A percentile compares a stretch with the other conserved stretches of the same genome.
Evolutionary conservation across 2,797 vertebrate species (phyloP).

Genomic region (Sciurus vulgaris): DNA sequence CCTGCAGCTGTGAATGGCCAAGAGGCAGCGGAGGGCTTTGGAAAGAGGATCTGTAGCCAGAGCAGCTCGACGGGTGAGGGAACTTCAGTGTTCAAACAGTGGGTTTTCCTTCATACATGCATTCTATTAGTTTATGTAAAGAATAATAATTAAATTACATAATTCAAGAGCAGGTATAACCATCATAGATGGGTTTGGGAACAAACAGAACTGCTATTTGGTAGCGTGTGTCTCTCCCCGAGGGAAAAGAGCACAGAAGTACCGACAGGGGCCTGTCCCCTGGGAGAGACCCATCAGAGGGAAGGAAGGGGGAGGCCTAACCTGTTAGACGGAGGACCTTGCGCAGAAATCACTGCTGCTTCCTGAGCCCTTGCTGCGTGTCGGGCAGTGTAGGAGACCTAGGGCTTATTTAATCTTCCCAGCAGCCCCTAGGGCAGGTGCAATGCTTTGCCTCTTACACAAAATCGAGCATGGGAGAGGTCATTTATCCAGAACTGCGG

Average conservation of each 20-base stretch:
- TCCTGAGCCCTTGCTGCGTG: neutral
- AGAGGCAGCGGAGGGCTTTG: rapidly evolving
- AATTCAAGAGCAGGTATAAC: neutral
- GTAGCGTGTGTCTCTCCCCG: rapidly evolving
- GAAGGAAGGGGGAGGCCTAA: neutral
- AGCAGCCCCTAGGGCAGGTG: rapidly evolving
- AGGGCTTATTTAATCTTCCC: neutral
- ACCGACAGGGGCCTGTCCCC: rapidly evolving
- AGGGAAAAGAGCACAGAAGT: neutral
- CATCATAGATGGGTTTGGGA: neutral
- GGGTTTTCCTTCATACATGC: neutral
- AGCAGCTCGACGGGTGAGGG: neutral
- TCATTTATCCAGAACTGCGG: neutral
- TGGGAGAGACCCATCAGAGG: no score
- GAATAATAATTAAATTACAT: neutral
- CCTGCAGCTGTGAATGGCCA: rapidly evolving
- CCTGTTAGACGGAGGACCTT: rapidly evolving
- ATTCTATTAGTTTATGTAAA: neutral
- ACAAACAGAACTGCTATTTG: neutral
- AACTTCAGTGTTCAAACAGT: rapidly evolving
- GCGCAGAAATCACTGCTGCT: rapidly evolving
- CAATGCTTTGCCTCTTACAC: neutral
- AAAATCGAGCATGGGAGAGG: neutral
- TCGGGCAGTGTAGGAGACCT: neutral
- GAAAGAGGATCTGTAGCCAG: no score